Conservation (phyloP, 2,113 vertebrate genomes). For the Sebastes schlegelii region DNA sequence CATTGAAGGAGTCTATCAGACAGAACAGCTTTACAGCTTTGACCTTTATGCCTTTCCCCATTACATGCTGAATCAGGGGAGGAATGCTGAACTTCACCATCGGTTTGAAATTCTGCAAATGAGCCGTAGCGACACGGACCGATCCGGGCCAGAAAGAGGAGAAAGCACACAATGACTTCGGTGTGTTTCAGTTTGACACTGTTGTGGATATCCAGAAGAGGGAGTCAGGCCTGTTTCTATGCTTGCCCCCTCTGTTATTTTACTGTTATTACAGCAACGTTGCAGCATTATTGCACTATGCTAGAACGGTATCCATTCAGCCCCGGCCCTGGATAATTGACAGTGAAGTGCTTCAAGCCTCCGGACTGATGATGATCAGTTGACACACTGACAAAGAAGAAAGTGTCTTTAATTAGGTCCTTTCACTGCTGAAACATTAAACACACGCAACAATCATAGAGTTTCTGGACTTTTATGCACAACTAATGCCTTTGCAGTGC, state of each 20-base stretch:
- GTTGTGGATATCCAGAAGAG: conserved; percentile 53
- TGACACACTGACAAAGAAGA: conserved; percentile 1
- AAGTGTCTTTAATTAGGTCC: background rate
- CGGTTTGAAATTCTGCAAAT: conserved; percentile 26
- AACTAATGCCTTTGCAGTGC: background rate
- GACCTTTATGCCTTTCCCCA: conserved; percentile 40
- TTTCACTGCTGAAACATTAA: background rate
- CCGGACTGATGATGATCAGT: conserved; percentile 1
- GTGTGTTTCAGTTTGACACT: background rate
- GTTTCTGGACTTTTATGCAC: background rate
- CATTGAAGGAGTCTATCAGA: conserved; percentile 4
- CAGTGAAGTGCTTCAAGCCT: background rate
- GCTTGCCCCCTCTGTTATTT: background rate
- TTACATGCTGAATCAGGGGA: conserved; percentile 8
- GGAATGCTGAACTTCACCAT: conserved; percentile 25
- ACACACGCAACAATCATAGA: background rate
- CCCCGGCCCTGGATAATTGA: conserved; percentile 1
- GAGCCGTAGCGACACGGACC: conserved; percentile 5
- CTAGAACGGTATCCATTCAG: background rate
- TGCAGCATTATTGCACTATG: conserved; percentile 46
- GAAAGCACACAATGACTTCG: background rate
- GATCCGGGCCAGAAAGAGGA: background rate
- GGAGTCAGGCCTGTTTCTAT: conserved; percentile 44
- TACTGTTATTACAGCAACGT: conserved; percentile 24
- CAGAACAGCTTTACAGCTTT: conserved; percentile 40